Conservation (phyloP, 1,140 invertebrate genomes). For the Eciton burchellii region DNA sequence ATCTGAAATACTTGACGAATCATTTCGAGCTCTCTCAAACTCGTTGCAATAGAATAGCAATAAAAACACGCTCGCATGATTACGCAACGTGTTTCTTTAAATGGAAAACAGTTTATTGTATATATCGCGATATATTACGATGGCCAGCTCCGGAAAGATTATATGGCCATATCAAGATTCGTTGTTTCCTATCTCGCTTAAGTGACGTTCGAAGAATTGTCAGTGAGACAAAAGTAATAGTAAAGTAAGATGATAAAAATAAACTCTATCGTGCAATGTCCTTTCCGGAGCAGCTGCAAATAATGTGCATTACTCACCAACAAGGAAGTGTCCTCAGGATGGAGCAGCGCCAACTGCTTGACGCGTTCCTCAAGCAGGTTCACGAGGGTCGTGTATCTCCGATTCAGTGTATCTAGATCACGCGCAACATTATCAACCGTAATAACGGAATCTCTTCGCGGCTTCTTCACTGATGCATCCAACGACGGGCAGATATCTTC, state of each 20-base stretch:
- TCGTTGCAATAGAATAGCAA: slow-evolving; percentile 15
- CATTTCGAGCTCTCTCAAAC: slow-evolving; percentile 8
- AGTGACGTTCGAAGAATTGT: too few species aligned
- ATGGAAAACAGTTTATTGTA: neutral
- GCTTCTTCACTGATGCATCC: slow-evolving; percentile 87
- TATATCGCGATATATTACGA: neutral
- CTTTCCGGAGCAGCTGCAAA: neutral
- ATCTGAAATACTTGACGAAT: slow-evolving; percentile 14
- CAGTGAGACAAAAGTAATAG: too few species aligned
- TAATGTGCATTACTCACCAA: slow-evolving; percentile 82
- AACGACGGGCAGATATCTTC: slow-evolving; percentile 94
- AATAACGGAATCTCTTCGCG: slow-evolving; percentile 81
- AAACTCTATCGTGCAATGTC: neutral
- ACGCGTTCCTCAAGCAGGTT: slow-evolving; percentile 89
- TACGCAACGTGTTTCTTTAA: neutral
- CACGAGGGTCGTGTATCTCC: slow-evolving; percentile 91
- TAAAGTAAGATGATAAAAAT: too few species aligned
- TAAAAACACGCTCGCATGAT: neutral
- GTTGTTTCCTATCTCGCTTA: neutral
- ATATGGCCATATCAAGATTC: neutral
- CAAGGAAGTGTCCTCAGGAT: slow-evolving; percentile 83
- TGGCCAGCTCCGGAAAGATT: neutral
- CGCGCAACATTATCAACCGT: slow-evolving; percentile 92
- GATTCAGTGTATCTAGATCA: slow-evolving; percentile 95
- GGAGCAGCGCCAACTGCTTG: slow-evolving; percentile 83